Conservation (phyloP, 1,140 invertebrate species). For the Brachionus asplanchnoidis region DNA sequence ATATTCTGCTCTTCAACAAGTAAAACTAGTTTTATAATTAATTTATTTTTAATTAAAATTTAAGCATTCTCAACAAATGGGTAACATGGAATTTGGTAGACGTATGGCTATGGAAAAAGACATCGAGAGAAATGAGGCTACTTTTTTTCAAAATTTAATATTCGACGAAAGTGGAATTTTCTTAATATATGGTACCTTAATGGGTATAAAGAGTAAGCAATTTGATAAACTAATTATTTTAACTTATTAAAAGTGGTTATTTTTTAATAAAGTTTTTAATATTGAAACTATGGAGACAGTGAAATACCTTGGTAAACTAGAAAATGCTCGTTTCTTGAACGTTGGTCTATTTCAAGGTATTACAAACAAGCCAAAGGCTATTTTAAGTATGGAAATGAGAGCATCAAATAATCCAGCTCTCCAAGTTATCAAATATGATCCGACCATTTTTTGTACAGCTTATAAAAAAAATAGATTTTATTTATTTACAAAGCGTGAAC, state of each 20-base stretch:
- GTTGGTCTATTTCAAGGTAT: constrained; percentile 76
- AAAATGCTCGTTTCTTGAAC: constrained; percentile 83
- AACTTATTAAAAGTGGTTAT: neutral
- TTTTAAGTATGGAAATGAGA: constrained; percentile 84
- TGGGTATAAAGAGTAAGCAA: constrained; percentile 74
- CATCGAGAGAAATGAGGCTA: constrained; percentile 80
- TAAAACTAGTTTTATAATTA: constrained; percentile 28
- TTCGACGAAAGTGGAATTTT: constrained; percentile 94
- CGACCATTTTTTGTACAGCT: constrained; percentile 80
- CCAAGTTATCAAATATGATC: constrained; percentile 67
- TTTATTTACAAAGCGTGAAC: constrained; percentile 72
- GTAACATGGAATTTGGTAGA: constrained; percentile 93
- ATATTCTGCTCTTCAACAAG: constrained; percentile 80
- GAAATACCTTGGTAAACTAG: constrained; percentile 82
- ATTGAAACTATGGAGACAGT: constrained; percentile 82
- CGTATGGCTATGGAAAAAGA: constrained; percentile 91
- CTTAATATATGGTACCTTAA: constrained; percentile 85
- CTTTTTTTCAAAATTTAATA: constrained; percentile 70
- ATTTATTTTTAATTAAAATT: neutral
- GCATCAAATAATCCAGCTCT: constrained; percentile 90
- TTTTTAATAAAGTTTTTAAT: constrained; percentile 70
- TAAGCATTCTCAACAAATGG: constrained; percentile 7
- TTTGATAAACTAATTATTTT: neutral
- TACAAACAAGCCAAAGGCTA: constrained; percentile 72
- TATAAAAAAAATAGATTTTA: constrained; percentile 95